Evolutionary conservation across 2,888 invertebrate species (phyloP).

Genomic region (Strigamia maritima): DNA sequence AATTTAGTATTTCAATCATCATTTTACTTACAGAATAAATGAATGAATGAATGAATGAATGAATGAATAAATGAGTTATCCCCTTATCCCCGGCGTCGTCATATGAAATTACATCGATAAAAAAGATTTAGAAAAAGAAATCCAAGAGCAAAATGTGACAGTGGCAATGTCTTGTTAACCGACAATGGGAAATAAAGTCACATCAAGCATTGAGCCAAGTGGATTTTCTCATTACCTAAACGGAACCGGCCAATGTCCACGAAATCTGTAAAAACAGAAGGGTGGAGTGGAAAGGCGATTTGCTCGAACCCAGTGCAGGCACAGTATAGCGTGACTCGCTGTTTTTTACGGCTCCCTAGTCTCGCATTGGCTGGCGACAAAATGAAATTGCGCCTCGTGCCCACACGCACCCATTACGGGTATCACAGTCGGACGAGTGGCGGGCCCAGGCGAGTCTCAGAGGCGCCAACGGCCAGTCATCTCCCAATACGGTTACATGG

Average conservation of each 20-base stretch:
- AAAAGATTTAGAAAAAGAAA: not conserved
- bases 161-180: not conserved
- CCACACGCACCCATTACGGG: constrained; percentile 8
- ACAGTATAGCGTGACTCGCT: not conserved
- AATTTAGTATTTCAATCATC: no score
- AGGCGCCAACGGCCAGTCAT: constrained; percentile 23
- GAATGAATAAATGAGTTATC: no score
- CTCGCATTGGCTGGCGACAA: constrained; percentile 23
- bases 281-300: not conserved
- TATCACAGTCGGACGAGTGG: constrained; percentile 19
- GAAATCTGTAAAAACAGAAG: constrained; percentile 2
- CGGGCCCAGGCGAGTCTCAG: constrained; percentile 11
- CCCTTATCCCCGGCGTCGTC: no score
- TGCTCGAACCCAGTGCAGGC: not conserved
- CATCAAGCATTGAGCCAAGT: not conserved
- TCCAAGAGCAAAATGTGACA: not conserved
- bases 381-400: constrained; percentile 23
- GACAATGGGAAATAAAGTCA: constrained; percentile 9
- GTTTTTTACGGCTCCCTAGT: constrained; percentile 16
- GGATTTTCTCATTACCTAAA: constrained; percentile 16
- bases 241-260: not conserved
- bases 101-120: no score
- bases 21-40: no score
- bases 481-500: constrained; percentile 23
- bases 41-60: no score